Evolutionary conservation across 2,797 vertebrate species (phyloP), one percentile per base, ranked within the genome.

Genomic region (Sebastes taczanowskii): DNA sequence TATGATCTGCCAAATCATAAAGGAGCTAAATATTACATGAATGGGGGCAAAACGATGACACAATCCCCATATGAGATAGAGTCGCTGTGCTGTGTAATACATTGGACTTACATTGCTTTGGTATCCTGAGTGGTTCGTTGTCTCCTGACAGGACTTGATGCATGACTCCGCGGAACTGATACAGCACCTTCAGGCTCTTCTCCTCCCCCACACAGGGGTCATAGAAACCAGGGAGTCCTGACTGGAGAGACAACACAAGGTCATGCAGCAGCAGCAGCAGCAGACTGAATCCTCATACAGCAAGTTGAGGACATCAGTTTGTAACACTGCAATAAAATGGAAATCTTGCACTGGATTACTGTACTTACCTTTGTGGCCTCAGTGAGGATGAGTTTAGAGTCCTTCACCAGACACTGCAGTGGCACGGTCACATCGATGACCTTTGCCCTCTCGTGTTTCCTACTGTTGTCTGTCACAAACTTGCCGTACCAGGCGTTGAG

Each of bases 401-500:
- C 98, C 85, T 98, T 99, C 79, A 99, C 99, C 92, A 99, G 94
- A 94, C 98, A 99, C 94, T 99, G 99, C 88, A 99, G 95, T 3
- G 99, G 98, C 81, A 99, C 98, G 0, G 98, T 99, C 88, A 99
- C 98, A 0, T 99, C 99, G 1, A 99, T 99, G 86, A 99, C 98
- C 85, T 97, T 99, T 83, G 97, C 98, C 90, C 95, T 97, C 91
- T 99, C 98, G 0, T 97, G 97, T 92, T 84, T 97, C 87, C 89
- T 94, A 85, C 98, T 99, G 92, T 97, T 98, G 95, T 99, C 99
- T 0, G 97, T 99, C 74, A 99, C 98, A 55, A 99, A 99, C 82
- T 99, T 99, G 38, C 99, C 99, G 0, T 99, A 99, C 99, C 99
- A 99, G 85, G 99, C 98, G 0, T 99, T 98, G 79, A 99, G 96